phyloP scores from a whole-genome alignment of 1,140 invertebrate genomes.

The Halictus rubicundus region DNA sequence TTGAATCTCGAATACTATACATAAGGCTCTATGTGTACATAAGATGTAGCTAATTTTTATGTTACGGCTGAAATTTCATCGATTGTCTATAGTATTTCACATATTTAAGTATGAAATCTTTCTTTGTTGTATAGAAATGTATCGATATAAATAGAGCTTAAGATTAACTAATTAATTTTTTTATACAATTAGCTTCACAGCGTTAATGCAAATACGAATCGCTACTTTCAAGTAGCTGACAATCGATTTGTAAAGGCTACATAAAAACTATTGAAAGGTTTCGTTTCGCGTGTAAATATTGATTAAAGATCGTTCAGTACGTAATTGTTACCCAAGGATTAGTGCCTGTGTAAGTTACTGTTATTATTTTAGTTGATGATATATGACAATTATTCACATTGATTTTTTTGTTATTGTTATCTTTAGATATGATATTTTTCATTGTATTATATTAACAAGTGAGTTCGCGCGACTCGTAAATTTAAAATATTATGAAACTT shows the following conservation, averaged over 20 bases:
- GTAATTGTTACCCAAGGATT: constrained; percentile 50
- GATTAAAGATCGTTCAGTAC: constrained; percentile 41
- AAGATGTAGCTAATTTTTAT: constrained; percentile 50
- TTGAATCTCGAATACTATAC: constrained; percentile 55
- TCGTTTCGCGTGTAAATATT: constrained; percentile 56
- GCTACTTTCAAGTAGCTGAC: constrained; percentile 38
- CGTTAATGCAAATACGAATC: constrained; percentile 38
- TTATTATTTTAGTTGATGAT: constrained; percentile 50
- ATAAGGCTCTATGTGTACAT: constrained; percentile 43
- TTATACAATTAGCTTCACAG: constrained; percentile 26
- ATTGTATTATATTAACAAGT: constrained; percentile 38
- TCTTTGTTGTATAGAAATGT: constrained; percentile 26
- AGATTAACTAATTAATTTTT: constrained; percentile 42
- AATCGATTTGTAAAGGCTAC: constrained; percentile 59
- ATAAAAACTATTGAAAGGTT: constrained; percentile 48
- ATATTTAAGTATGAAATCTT: constrained; percentile 21
- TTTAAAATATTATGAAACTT: too few species aligned
- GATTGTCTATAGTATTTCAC: constrained; percentile 44
- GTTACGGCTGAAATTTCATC: constrained; percentile 44
- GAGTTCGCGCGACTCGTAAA: too few species aligned
- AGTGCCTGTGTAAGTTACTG: constrained; percentile 51
- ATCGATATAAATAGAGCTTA: constrained; percentile 34
- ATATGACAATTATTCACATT: constrained; percentile 37
- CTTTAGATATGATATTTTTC: constrained; percentile 34
- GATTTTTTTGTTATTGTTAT: constrained; percentile 30